phyloP scores from a whole-genome alignment of 2,113 vertebrate species.

The Gavia stellata region DNA sequence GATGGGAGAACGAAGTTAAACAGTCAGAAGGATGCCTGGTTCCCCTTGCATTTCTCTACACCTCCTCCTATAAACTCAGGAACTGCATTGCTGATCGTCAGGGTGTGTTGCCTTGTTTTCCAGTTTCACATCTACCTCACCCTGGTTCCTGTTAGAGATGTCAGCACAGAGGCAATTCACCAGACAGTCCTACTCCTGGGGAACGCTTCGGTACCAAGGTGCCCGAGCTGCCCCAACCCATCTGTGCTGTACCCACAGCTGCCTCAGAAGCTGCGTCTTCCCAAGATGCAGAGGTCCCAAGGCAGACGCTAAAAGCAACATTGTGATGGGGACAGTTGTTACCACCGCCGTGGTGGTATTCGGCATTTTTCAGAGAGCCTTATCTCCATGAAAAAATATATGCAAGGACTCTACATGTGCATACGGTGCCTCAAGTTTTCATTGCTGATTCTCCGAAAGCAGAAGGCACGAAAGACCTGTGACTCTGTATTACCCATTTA shows the following conservation, averaged over 20 bases:
- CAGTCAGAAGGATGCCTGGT: neutral
- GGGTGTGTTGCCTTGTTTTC: neutral
- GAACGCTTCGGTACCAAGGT: fast-evolving
- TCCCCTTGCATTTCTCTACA: neutral
- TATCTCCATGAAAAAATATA: neutral
- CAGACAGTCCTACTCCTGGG: neutral
- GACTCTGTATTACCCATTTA: neutral
- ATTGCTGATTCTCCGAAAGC: neutral
- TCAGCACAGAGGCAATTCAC: fast-evolving
- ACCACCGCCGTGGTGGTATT: neutral
- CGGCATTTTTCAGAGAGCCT: neutral
- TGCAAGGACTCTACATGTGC: neutral
- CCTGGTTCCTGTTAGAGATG: neutral
- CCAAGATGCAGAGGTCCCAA: neutral
- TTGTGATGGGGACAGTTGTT: fast-evolving
- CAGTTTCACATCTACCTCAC: neutral
- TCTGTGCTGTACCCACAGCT: neutral
- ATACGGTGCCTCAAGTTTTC: neutral
- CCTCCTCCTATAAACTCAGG: neutral
- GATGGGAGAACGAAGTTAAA: neutral
- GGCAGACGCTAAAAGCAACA: neutral
- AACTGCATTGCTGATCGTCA: fast-evolving
- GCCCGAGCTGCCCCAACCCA: neutral
- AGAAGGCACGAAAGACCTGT: neutral
- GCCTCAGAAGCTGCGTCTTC: neutral